These are phyloP conservation scores for Scomberomorus guttatus DNA, from an alignment of 2,797 vertebrate species.

Conservation along the genomic window DNA sequence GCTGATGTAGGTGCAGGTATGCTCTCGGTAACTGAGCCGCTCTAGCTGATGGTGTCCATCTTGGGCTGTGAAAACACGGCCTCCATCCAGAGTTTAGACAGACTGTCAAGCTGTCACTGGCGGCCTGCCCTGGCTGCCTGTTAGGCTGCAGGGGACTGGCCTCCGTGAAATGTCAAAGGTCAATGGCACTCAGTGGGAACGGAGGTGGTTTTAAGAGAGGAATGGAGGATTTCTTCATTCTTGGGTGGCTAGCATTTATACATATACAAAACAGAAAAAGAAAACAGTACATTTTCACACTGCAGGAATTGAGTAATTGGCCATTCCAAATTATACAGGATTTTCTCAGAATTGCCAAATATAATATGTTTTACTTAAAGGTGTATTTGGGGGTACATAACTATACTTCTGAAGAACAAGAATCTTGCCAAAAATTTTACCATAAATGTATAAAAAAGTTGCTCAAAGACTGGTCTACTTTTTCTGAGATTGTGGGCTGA, in stretches of 20 bases:
- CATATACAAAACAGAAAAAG: neutral
- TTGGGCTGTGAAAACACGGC: slow-evolving; percentile 75
- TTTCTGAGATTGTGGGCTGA: neutral
- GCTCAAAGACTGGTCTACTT: too few relatives aligned
- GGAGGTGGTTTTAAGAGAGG: slow-evolving; percentile 32
- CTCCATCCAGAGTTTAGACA: slow-evolving; percentile 76
- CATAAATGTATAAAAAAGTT: too few relatives aligned
- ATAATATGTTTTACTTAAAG: neutral
- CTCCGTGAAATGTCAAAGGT: slow-evolving; percentile 71
- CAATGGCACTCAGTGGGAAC: slow-evolving; percentile 65
- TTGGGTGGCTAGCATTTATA: slow-evolving; percentile 21
- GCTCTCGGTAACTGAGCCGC: slow-evolving; percentile 60
- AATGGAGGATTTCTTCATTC: slow-evolving; percentile 41
- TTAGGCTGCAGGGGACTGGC: slow-evolving; percentile 64
- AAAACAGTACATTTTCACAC: neutral
- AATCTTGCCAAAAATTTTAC: neutral
- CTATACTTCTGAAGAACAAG: neutral
- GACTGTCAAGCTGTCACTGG: slow-evolving; percentile 82
- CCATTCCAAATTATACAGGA: neutral
- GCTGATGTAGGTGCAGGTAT: slow-evolving; percentile 41
- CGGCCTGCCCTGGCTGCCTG: slow-evolving; percentile 56
- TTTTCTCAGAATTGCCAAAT: neutral
- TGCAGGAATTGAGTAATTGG: neutral
- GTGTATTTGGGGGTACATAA: neutral
- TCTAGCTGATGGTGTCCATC: slow-evolving; percentile 55